Evolutionary conservation across 1,140 invertebrate species (phyloP), one percentile per base, ranked within the genome.

Genomic region (Rhizoglyphus robini): DNA sequence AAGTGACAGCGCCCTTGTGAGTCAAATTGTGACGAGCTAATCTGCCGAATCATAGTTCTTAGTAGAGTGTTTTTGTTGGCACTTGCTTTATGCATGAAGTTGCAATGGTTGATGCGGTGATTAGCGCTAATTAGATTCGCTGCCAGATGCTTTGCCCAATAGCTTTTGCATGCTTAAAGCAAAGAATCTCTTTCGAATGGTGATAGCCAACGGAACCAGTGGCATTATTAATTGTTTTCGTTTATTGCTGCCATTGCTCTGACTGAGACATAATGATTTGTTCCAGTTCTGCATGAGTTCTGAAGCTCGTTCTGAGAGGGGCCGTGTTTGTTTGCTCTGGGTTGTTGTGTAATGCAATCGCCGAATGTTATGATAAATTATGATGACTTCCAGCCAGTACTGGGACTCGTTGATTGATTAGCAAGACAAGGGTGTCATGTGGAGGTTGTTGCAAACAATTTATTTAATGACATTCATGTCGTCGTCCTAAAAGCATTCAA

Each of bases 381-480:
- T 54, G 8, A 54, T 5, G 15, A 23, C 15, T 46, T 15, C 41
- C 36, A 41, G 8, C 18, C 36, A 41, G 18, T 18, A 41, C 18
- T 41, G 8, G 23, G 8, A 27, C 23, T 54, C 23, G 20, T 25
- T 54, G 51, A 25, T 54, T n/a, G n/a, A n/a, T n/a, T n/a, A n/a
- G n/a, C n/a, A n/a, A n/a, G n/a, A n/a, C n/a, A n/a, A n/a, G n/a
- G n/a, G n/a, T n/a, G n/a, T n/a, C n/a, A n/a, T n/a, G n/a, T n/a
- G n/a, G 27, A 11, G 23, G 18, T 60, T 20, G 57, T 59, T 60
- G 30, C 36, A 60, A 60, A 60, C 58, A 60, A 60, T 60, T 60
- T 60, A 60, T 60, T 60, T 60, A 60, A 60, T 60, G 58, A 60
- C 58, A 60, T 60, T 32, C 58, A 60, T 60, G n/a, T n/a, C n/a